Evolutionary conservation across 1,140 invertebrate genomes (phyloP).

Genomic region (Drosophila nikananu): DNA sequence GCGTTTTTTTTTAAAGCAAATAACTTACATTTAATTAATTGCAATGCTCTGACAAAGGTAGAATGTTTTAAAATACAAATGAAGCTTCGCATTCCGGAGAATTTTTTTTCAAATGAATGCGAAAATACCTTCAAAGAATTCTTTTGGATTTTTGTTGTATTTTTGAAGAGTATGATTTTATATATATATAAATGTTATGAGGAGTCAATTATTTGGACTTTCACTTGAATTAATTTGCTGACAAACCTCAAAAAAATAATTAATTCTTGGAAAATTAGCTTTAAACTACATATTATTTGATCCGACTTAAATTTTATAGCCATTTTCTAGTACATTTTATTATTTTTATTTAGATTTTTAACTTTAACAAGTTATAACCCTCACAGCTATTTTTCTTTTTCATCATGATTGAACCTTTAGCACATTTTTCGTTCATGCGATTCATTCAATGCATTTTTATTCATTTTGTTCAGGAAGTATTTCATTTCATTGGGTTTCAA

Average conservation of each 20-base stretch:
- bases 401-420: conserved; percentile 7
- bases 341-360: background rate
- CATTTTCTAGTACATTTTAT: background rate
- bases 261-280: background rate
- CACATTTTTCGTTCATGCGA: conserved; percentile 21
- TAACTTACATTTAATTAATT: conserved; percentile 61
- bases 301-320: background rate
- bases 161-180: background rate
- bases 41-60: conserved; percentile 10
- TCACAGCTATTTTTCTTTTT: conserved; percentile 4
- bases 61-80: conserved; percentile 15
- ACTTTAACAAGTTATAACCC: background rate
- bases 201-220: background rate
- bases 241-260: too few relatives aligned
- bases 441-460: conserved; percentile 39
- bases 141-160: background rate
- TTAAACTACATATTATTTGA: background rate
- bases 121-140: background rate
- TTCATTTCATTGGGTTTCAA: conserved; percentile 60
- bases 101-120: conserved; percentile 1
- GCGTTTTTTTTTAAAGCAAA: conserved; percentile 30
- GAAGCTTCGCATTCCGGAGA: conserved; percentile 5
- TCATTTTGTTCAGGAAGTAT: conserved; percentile 40
- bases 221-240: background rate
- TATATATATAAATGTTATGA: background rate